Percentiles rank a stretch among this genome's conserved stretches.
phyloP scores from a whole-genome alignment of 1,140 invertebrate genomes.

The Brachionus plicatilis region DNA sequence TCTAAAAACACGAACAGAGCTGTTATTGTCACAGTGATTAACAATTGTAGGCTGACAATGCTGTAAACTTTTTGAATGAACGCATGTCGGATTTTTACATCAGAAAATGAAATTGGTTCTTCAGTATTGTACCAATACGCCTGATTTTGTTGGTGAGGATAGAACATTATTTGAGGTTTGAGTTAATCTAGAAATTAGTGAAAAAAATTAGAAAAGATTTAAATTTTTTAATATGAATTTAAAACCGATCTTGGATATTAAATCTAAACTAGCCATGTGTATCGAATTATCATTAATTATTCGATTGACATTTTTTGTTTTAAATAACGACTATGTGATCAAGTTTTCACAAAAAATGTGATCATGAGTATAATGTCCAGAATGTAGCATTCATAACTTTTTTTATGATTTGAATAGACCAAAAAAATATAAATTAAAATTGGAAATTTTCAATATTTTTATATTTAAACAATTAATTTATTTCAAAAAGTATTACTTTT shows the following conservation, averaged over 20 bases:
- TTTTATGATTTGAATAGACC: no score
- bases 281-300: neutral
- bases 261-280: no score
- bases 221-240: neutral
- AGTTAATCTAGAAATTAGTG: neutral
- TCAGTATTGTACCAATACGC: neutral
- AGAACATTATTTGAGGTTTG: neutral
- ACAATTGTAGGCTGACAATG: slow-evolving; percentile 72
- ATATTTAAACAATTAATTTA: no score
- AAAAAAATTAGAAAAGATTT: neutral
- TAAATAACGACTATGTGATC: no score
- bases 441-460: no score
- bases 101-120: neutral
- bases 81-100: slow-evolving; percentile 40
- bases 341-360: no score
- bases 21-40: slow-evolving; percentile 72
- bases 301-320: neutral
- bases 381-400: no score
- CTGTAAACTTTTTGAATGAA: slow-evolving; percentile 72
- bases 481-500: no score
- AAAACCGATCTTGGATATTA: no score
- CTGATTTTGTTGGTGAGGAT: neutral
- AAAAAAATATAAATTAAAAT: no score
- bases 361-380: no score
- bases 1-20: slow-evolving; percentile 67